Conservation (phyloP, 92 coral and sea anemone species). For the Umimayanthus kanabou region DNA sequence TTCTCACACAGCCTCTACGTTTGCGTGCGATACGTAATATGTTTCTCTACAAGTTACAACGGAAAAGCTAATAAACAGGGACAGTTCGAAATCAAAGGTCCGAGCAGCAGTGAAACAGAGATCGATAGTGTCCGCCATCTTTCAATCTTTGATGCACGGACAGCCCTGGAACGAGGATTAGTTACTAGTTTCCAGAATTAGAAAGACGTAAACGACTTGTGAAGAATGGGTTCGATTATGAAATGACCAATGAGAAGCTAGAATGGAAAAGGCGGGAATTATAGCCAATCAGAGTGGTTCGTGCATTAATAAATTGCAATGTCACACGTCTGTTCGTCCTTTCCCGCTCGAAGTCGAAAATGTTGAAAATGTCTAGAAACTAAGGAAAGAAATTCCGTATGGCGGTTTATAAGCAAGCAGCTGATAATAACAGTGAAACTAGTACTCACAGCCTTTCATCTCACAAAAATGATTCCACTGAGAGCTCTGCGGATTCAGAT, state of each 20-base stretch:
- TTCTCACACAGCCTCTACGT: neutral
- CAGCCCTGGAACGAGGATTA: conserved; percentile 6
- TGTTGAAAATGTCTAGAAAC: neutral
- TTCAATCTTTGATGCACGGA: neutral
- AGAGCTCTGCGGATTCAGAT: neutral
- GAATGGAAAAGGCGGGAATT: conserved; percentile 35
- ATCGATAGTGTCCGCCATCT: conserved; percentile 3
- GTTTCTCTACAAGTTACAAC: neutral
- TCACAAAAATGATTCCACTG: conserved; percentile 1
- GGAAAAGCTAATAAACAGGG: neutral
- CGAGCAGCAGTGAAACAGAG: neutral
- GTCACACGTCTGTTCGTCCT: neutral
- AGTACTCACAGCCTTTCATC: neutral
- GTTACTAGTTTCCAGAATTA: conserved; percentile 14
- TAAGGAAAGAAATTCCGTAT: neutral
- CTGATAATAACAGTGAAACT: neutral
- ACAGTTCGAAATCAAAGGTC: neutral
- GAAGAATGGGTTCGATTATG: conserved; percentile 29
- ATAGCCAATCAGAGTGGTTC: conserved; percentile 38
- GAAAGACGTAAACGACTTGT: conserved; percentile 6
- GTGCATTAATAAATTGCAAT: conserved; percentile 1
- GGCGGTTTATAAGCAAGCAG: neutral
- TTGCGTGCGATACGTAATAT: neutral
- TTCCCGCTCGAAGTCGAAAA: neutral
- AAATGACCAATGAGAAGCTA: conserved; percentile 49